These are phyloP conservation scores for Hyla sarda DNA, from an alignment of 2,113 vertebrate species.

Conservation along the genomic window DNA sequence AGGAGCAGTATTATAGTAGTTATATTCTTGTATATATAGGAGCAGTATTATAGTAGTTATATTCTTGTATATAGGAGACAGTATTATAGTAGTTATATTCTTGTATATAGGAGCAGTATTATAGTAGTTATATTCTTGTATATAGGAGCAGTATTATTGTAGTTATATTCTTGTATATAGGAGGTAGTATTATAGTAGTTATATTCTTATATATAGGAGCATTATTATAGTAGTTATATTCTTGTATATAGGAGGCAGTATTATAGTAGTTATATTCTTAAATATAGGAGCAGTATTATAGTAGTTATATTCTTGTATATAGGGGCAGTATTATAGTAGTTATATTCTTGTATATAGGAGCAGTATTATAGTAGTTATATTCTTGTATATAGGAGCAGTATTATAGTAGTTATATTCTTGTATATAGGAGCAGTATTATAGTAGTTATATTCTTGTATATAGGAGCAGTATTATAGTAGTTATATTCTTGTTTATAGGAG, in stretches of 20 bases:
- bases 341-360: neutral
- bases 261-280: neutral
- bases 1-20: neutral
- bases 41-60: neutral
- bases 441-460: too few relatives aligned
- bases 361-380: conserved; percentile 7
- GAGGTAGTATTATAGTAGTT: neutral
- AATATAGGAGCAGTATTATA: too few relatives aligned
- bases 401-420: neutral
- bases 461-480: neutral
- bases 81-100: conserved; percentile 4
- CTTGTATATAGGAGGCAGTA: neutral
- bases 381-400: neutral
- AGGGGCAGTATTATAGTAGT: neutral
- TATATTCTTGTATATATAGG: neutral
- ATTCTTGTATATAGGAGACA: neutral
- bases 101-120: neutral
- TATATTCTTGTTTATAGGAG: neutral
- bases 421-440: too few relatives aligned
- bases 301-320: neutral
- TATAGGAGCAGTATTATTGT: neutral
- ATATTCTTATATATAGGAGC: conserved; percentile 8
- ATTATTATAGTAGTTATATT: conserved; percentile 12
- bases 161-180: conserved; percentile 6
- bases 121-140: conserved; percentile 1